A percentile compares a stretch with the other conserved stretches of the same genome.
These are phyloP conservation scores for Mythimna lalbum DNA, from an alignment of 2,888 invertebrate species.

Conservation along the genomic window DNA sequence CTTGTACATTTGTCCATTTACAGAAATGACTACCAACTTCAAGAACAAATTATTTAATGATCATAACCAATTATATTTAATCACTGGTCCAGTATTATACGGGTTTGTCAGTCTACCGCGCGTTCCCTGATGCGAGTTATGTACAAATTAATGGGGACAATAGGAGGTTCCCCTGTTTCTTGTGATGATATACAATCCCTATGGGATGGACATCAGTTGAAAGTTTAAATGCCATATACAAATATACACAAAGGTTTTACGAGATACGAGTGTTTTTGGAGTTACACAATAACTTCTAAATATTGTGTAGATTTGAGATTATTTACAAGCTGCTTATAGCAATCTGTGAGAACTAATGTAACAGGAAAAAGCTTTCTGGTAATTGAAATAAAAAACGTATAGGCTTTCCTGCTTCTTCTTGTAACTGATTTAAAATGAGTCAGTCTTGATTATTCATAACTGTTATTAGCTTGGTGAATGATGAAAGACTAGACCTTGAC, in stretches of 20 bases:
- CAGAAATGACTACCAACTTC: constrained; percentile 7
- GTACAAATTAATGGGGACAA: constrained; percentile 45
- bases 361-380: background rate
- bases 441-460: background rate
- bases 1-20: constrained; percentile 15
- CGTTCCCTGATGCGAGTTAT: constrained; percentile 24
- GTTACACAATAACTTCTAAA: constrained; percentile 1
- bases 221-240: constrained; percentile 22
- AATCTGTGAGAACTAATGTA: background rate
- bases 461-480: background rate
- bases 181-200: constrained; percentile 13
- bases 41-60: constrained; percentile 35
- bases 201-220: constrained; percentile 10
- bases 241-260: background rate
- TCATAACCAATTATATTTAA: constrained; percentile 53
- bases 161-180: constrained; percentile 14
- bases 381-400: background rate
- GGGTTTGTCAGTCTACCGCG: constrained; percentile 31
- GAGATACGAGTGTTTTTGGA: background rate
- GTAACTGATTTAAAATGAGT: background rate
- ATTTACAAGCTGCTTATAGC: background rate
- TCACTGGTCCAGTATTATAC: constrained; percentile 46
- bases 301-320: constrained; percentile 1
- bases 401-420: background rate
- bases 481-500: background rate